Conservation (phyloP, 37 sponge, comb jelly and placozoan species). For the Spongilla lacustris region DNA sequence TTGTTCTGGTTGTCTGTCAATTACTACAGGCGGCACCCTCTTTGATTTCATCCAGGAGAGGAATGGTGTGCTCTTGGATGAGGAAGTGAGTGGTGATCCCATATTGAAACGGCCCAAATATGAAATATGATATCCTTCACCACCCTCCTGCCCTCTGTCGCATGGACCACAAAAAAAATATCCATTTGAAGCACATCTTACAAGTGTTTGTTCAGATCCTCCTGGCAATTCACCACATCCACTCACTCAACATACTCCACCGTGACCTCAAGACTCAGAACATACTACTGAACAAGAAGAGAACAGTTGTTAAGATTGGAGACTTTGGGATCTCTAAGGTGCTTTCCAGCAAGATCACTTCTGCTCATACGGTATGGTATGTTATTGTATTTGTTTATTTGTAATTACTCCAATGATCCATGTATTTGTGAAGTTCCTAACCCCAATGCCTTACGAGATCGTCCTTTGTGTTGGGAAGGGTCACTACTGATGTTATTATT, state of each 20-base stretch:
- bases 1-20: background rate
- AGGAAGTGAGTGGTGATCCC: constrained; percentile 10
- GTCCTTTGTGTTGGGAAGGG: background rate
- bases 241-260: constrained; percentile 84
- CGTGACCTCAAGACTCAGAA: constrained; percentile 94
- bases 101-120: background rate
- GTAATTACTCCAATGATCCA: no score
- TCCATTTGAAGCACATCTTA: constrained; percentile 60
- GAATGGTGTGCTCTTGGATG: constrained; percentile 50
- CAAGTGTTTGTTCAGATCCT: constrained; percentile 86
- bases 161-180: background rate
- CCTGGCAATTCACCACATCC: constrained; percentile 81
- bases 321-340: constrained; percentile 94
- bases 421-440: background rate
- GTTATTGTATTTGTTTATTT: background rate
- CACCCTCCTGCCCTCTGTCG: background rate
- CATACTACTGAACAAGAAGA: constrained; percentile 77
- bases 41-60: constrained; percentile 87
- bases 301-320: constrained; percentile 81
- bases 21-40: constrained; percentile 70
- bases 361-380: constrained; percentile 85
- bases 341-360: constrained; percentile 87
- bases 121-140: background rate
- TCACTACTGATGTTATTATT: no score
- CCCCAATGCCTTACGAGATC: background rate